phyloP scores from a whole-genome alignment of 92 coral and sea anemone species.

The Desmophyllum pertusum region DNA sequence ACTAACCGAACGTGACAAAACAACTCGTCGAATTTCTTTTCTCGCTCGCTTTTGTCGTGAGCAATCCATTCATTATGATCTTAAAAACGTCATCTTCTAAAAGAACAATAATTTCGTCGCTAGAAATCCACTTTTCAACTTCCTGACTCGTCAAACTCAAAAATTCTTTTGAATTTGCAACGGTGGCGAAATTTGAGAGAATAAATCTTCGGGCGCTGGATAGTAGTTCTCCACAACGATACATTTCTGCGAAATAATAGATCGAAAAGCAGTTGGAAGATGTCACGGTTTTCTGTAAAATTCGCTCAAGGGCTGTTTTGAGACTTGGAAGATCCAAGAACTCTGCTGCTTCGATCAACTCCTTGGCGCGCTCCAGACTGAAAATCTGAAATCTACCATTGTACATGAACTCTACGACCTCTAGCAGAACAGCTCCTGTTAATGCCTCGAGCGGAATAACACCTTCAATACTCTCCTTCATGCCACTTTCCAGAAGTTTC shows the following conservation, averaged over 20 bases:
- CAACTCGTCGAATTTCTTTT: neutral
- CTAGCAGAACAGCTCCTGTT: neutral
- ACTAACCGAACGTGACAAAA: neutral
- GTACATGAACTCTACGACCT: neutral
- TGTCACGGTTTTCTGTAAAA: neutral
- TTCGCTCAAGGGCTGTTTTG: neutral
- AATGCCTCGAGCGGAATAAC: neutral
- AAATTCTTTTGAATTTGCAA: neutral
- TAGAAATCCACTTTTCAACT: slow-evolving; percentile 16
- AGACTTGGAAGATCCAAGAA: neutral
- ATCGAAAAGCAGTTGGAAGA: neutral
- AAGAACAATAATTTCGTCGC: neutral
- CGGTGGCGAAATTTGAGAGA: neutral
- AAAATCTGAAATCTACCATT: neutral
- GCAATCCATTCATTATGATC: neutral
- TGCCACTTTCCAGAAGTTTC: neutral
- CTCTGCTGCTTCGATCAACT: neutral
- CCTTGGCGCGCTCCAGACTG: neutral
- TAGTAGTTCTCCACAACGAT: neutral
- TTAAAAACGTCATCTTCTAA: slow-evolving; percentile 14
- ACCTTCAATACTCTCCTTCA: neutral
- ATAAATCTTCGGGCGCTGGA: neutral
- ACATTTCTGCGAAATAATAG: neutral
- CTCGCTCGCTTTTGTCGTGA: neutral
- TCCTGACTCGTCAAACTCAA: neutral